phyloP scores from a whole-genome alignment of 2,888 invertebrate genomes.

The Lampropteryx suffumata region DNA sequence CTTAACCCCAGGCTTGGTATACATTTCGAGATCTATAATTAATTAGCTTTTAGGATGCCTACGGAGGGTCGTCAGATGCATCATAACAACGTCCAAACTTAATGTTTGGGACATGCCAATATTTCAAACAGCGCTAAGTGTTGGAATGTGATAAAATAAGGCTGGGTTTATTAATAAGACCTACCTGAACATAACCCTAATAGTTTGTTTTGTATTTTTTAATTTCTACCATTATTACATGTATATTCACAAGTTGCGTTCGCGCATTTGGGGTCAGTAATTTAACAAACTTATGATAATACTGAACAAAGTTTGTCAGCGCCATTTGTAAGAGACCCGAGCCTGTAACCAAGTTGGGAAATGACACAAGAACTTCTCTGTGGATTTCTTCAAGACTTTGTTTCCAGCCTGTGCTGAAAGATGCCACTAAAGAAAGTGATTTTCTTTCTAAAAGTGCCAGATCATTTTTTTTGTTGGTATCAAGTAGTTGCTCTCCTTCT shows the following conservation, averaged over 20 bases:
- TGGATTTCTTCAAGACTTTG: conserved; percentile 97
- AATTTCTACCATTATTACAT: conserved; percentile 99
- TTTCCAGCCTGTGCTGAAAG: conserved; percentile 97
- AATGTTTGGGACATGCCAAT: no score
- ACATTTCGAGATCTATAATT: no score
- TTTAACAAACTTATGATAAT: conserved; percentile 98
- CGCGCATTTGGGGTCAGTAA: conserved; percentile 92
- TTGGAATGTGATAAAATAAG: no score
- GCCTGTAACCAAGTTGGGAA: conserved; percentile 97
- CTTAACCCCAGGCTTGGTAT: no score
- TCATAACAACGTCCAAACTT: no score
- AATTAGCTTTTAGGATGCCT: no score
- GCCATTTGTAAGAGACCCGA: conserved; percentile 97
- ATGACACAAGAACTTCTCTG: conserved; percentile 95
- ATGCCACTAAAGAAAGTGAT: conserved; percentile 92
- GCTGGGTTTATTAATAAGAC: no score
- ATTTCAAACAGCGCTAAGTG: no score
- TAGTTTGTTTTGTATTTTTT: conserved; percentile 99
- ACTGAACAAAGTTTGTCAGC: conserved; percentile 97
- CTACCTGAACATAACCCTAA: conserved; percentile 60
- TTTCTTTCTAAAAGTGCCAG: conserved; percentile 90
- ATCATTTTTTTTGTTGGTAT: conserved; percentile 88
- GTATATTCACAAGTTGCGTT: conserved; percentile 97
- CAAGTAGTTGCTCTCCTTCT: conserved; percentile 94
- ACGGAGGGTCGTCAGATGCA: no score